These are phyloP conservation scores for Tetramorium alpestre DNA, from an alignment of 1,140 invertebrate species.

Conservation along the genomic window DNA sequence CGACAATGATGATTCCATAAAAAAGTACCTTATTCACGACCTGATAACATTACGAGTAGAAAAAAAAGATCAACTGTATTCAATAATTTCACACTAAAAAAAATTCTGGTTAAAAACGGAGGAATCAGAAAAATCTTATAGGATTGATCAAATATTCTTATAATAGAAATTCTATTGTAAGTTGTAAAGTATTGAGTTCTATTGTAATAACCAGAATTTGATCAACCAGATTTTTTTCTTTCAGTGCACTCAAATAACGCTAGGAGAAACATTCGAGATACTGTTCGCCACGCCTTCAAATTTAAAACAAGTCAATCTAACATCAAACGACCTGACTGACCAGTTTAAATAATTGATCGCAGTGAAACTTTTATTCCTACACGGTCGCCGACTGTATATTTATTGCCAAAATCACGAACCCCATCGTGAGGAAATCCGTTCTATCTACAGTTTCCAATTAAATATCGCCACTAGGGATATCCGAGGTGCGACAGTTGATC, in stretches of 20 bases:
- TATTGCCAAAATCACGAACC: not conserved
- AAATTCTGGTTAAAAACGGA: too few relatives aligned
- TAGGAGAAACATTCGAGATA: not conserved
- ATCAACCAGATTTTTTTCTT: too few relatives aligned
- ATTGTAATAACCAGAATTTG: too few relatives aligned
- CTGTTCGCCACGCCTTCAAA: too few relatives aligned
- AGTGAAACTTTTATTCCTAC: slow-evolving; percentile 8
- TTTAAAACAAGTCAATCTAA: not conserved
- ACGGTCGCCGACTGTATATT: not conserved
- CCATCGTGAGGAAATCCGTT: not conserved
- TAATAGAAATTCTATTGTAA: too few relatives aligned
- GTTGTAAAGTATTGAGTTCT: too few relatives aligned
- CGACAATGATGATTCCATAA: too few relatives aligned
- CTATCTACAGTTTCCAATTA: slow-evolving; percentile 43
- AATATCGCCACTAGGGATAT: slow-evolving; percentile 46
- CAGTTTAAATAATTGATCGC: not conserved
- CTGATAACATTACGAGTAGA: not conserved
- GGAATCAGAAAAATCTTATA: too few relatives aligned
- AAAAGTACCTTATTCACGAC: too few relatives aligned
- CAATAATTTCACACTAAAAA: not conserved
- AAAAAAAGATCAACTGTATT: not conserved
- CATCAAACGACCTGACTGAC: not conserved
- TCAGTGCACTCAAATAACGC: not conserved
- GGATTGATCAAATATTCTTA: too few relatives aligned
- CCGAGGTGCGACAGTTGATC: slow-evolving; percentile 55